These are phyloP conservation scores for Boulengeromyrus knoepffleri DNA, from an alignment of 2,113 vertebrate species.

Conservation along the genomic window DNA sequence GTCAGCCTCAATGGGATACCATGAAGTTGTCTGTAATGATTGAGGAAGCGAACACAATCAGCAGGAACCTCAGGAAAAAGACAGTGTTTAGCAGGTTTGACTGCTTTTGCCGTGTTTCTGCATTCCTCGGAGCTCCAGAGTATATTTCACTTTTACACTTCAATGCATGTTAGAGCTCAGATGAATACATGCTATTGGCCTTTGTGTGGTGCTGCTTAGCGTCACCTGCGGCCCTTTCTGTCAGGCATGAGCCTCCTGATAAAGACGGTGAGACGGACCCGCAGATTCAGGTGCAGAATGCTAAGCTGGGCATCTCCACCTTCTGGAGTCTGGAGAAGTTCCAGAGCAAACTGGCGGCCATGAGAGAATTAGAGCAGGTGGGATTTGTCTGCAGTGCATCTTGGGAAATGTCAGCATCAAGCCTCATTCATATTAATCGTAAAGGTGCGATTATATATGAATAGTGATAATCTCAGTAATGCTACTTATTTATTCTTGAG, in stretches of 20 bases:
- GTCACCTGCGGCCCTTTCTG: background rate
- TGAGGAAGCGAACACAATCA: conserved; percentile 87
- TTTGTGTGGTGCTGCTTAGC: background rate
- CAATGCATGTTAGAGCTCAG: background rate
- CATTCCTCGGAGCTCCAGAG: background rate
- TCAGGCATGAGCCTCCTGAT: conserved; percentile 66
- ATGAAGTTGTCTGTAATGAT: conserved; percentile 93
- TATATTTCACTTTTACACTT: background rate
- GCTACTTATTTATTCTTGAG: background rate
- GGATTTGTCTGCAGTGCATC: background rate
- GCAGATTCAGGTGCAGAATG: conserved; percentile 78
- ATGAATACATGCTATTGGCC: background rate
- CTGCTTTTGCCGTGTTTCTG: background rate
- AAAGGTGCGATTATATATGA: background rate
- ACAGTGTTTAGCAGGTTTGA: conserved; percentile 79
- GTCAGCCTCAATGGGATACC: conserved; percentile 72
- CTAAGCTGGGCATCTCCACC: conserved; percentile 76
- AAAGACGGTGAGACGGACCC: conserved; percentile 44
- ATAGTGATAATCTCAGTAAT: background rate
- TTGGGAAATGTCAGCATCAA: background rate
- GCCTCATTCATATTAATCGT: background rate
- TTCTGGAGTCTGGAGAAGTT: conserved; percentile 91
- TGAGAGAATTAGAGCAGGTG: conserved; percentile 89
- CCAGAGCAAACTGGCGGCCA: conserved; percentile 79
- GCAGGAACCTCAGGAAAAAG: conserved; percentile 65